phyloP scores from a whole-genome alignment of 2,113 vertebrate species.

The Pseudonaja textilis region DNA sequence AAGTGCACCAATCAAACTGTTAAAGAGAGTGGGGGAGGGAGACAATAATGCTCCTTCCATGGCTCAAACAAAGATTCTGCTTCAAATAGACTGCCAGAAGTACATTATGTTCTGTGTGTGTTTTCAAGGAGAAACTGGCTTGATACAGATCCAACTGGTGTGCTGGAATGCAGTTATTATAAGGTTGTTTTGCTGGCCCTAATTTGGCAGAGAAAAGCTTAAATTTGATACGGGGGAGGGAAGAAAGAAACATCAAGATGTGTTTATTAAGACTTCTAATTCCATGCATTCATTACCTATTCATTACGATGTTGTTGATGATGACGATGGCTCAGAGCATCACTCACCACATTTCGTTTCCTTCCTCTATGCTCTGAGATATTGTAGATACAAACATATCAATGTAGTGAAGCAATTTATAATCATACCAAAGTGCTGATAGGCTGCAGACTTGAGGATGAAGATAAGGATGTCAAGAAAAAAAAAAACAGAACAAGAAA shows the following conservation, averaged over 20 bases:
- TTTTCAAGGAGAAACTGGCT: constrained; percentile 32
- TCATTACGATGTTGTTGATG: background rate
- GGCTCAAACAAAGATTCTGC: constrained; percentile 31
- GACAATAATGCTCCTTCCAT: constrained; percentile 7
- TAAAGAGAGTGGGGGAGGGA: background rate
- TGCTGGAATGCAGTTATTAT: background rate
- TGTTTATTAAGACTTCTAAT: background rate
- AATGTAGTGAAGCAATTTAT: background rate
- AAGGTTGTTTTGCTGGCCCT: constrained; percentile 19
- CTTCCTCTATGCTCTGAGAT: background rate
- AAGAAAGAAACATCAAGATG: background rate
- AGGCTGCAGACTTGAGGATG: background rate
- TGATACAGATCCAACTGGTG: constrained; percentile 19
- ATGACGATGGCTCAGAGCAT: background rate
- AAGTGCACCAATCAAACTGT: background rate
- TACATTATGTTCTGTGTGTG: constrained; percentile 42
- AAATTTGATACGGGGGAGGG: background rate
- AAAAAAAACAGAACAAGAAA: background rate
- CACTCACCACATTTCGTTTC: background rate
- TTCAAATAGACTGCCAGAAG: constrained; percentile 42
- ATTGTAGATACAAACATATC: background rate
- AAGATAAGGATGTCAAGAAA: background rate
- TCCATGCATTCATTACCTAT: constrained; percentile 5
- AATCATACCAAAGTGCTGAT: background rate
- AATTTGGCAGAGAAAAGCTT: constrained; percentile 15